Base-by-base conservation (phyloP, 1,140 invertebrate species). In the Platorchestia sp. region DNA sequence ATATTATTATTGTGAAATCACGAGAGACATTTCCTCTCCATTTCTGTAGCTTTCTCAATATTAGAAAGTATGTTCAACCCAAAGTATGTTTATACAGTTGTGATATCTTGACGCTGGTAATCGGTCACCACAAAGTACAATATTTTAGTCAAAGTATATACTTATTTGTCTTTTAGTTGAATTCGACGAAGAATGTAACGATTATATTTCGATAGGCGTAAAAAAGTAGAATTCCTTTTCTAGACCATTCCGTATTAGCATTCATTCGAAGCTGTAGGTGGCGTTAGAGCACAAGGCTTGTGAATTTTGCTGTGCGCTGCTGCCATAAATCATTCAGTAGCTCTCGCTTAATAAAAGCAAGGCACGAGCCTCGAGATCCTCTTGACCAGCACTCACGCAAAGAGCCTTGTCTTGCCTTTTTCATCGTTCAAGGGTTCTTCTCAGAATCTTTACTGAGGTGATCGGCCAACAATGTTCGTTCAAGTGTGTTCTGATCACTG, bases 311-410 rank as follows among this genome's bases (percentile, higher is more conserved):
- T 75, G 59, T 10, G 59, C 7, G 87, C 87, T 42, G 44, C 41
- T 42, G 41, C 87, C 87, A 43, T 90, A 90, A 90, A 90, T 90
- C 87, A 90, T 90, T 90, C 87, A 90, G 41, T 90, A 42, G 87
- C 41, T 90, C 87, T 90, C 87, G 87, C 87, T 90, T 90, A 90
- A 42, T 90, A 90, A 42, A 42, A 90, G 87, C 87, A 42, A 90
- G 87, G 27, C 87, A 90, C 41, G 87, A 90, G 44, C 87, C 87
- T 90, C 87, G 41, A 43, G 87, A 7, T 90, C 87, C 87, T 90
- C 87, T 90, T 44, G 87, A 90, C 87, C 87, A 90, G 41, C 87
- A 90, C 87, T 90, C 87, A 43, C 41, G 44, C 44, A 90, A 90
- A 90, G 87, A 90, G 87, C 41, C 87, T 90, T 90, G 87, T 90